Base-by-base conservation (phyloP, 2,888 invertebrate genomes). In the Oxytorus armatus region DNA sequence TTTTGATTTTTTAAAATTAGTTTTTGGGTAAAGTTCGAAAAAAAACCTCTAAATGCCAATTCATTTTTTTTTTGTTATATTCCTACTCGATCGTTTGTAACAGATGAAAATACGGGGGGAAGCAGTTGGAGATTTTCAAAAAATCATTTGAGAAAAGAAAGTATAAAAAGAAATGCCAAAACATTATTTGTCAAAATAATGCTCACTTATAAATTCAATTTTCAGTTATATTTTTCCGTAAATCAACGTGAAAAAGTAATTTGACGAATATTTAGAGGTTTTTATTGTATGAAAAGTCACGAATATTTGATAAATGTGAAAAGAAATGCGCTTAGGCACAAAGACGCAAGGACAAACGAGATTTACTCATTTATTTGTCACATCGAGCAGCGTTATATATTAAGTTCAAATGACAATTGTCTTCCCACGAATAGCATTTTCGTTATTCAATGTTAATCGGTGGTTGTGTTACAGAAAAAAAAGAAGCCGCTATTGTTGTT, bases 371-470 rank as follows among this genome's bases (percentile, higher is more conserved):
- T 65, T 69, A 42, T 42, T 14, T 77, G 33, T 42, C 14, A 33
- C 5, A 53, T 57, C 44, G 53, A 76, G 29, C 44, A 61, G 51
- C 63, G 44, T 76, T 73, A 29, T 78, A 8, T 44, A 59, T 76
- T 65, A 51, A 59, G 73, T 82, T 72, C 33, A 72, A 79, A 76
- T 42, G 33, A 65, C 61, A 53, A 55, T 82, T 42, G 80, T 82
- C 73, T 81, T 77, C 69, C 74, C 59, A 21, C 18, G 77, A 80
- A 66, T 68, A 61, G 73, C 73, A 59, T 73, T 61, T 78, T 61
- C 36, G 59, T 76, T 76, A 51, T 72, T 66, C 70, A 47, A 39
- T 70, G 55, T 69, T 72, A 18, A 75, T 8, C 55, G 36, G 36
- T 75, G 66, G 70, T 79, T 70, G 59, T 70, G 66, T 33, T 29